These are phyloP conservation scores for Pachyuromys duprasi DNA, from an alignment of 2,797 vertebrate genomes.

Conservation along the genomic window DNA sequence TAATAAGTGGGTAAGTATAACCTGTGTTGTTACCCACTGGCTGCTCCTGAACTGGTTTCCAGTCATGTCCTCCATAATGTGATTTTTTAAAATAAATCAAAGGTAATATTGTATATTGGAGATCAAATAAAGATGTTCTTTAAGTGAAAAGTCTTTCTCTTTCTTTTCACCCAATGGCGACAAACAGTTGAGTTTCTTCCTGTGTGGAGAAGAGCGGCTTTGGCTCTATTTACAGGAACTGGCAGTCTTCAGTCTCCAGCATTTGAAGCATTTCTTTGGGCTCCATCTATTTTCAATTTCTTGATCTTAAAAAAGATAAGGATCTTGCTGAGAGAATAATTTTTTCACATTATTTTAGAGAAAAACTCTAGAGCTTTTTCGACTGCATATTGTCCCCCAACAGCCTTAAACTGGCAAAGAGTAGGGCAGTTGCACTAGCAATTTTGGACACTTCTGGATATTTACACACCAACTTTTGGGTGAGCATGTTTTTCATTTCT, in stretches of 20 bases:
- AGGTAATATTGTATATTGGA: constrained; percentile 88
- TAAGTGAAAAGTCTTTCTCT: constrained; percentile 83
- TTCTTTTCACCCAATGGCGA: background rate
- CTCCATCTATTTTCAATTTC: background rate
- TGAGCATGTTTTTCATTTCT: constrained; percentile 3
- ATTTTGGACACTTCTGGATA: background rate
- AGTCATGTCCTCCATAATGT: constrained; percentile 84
- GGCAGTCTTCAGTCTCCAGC: background rate
- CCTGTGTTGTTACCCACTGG: constrained; percentile 78
- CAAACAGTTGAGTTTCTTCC: background rate
- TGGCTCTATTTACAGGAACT: background rate
- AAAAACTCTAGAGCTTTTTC: background rate
- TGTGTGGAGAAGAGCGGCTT: background rate
- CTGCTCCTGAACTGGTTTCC: constrained; percentile 84
- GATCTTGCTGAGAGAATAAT: background rate
- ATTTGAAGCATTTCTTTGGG: background rate
- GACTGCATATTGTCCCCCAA: background rate
- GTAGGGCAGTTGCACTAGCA: background rate
- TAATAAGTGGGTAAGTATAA: constrained; percentile 79
- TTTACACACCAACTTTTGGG: background rate
- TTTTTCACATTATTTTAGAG: constrained; percentile 22
- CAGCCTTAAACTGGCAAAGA: background rate
- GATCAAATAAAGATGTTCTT: constrained; percentile 90
- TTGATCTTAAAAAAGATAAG: constrained; percentile 2
- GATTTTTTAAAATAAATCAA: constrained; percentile 87